Base-by-base conservation (phyloP, 2,113 vertebrate genomes). In the Ascaphus truei region DNA sequence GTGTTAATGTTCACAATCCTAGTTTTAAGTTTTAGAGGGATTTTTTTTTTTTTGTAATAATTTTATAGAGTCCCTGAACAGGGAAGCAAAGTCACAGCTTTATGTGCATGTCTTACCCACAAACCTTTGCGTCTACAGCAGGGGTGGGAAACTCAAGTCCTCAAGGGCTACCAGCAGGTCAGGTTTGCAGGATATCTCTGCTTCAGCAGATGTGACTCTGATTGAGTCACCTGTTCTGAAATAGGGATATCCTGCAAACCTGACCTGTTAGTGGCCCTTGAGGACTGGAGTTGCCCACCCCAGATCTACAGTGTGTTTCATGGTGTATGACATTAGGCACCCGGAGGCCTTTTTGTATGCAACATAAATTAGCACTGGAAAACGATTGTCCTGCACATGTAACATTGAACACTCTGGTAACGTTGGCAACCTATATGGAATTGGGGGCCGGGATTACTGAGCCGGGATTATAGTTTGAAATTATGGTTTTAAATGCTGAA, bases 341-440 rank as follows among this genome's bases (percentile, higher is more conserved):
- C 52, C 45, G 27, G 27, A 36, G n/a, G 34, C 6, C n/a, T 7
- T 47, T 22, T 47, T n/a, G n/a, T n/a, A 3, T 47, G 5, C 43
- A 47, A 4, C 18, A 47, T 3, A 43, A 27, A 45, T 18, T 23
- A 34, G 30, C 66, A 69, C 66, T 69, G 66, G 66, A 69, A 52
- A 27, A 22, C n/a, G 7, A 29, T 65, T 41, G 18, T 36, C 59
- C 33, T 48, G 31, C 22, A 31, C 58, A 30, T 39, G 25, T 20
- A 47, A 30, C 1, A 55, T n/a, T 69, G 56, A 50, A 76, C 72
- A 82, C 81, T 83, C 81, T 84, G 85, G 79, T 77, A 62, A 45
- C 67, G 66, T 50, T 68, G 75, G 37, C 43, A 64, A 76, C 76
- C 77, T 57, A 50, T 56, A 73, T 77, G 15, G 1, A 22, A 52